A percentile compares a stretch with the other conserved stretches of the same genome.
These are phyloP conservation scores for Saccopteryx leptura DNA, from an alignment of 2,113 vertebrate species.

Conservation along the genomic window DNA sequence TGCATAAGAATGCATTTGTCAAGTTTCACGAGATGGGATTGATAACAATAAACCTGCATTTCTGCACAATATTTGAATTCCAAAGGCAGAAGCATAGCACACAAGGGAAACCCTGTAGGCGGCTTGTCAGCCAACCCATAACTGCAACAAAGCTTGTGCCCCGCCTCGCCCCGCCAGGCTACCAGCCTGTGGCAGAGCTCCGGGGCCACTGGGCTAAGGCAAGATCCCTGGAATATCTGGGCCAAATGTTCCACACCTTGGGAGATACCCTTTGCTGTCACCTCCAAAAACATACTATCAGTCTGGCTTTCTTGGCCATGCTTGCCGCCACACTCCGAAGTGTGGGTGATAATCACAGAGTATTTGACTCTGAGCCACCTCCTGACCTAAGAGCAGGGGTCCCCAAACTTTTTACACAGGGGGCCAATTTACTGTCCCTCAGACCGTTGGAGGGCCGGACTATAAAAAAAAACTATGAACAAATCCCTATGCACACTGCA, in stretches of 20 bases:
- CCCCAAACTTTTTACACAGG: no score
- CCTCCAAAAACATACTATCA: not conserved
- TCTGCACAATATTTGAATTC: constrained; percentile 77
- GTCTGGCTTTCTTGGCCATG: not conserved
- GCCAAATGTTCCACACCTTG: not conserved
- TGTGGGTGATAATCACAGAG: not conserved
- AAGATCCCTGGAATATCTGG: not conserved
- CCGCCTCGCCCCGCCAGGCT: rapidly evolving
- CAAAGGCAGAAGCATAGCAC: constrained; percentile 53
- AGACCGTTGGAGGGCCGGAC: no score
- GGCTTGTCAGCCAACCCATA: not conserved
- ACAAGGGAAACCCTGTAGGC: not conserved
- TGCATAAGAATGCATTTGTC: constrained; percentile 82
- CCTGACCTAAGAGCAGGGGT: not conserved
- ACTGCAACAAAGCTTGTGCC: not conserved
- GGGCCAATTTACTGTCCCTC: no score
- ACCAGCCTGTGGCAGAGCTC: not conserved
- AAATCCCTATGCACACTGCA: no score
- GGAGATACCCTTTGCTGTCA: not conserved
- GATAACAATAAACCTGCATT: constrained; percentile 75
- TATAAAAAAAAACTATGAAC: no score
- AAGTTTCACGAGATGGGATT: constrained; percentile 78
- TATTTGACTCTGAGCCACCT: not conserved
- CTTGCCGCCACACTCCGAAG: not conserved
- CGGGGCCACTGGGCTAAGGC: not conserved